Percentiles rank a stretch among this genome's conserved stretches.
Evolutionary conservation across 1,140 invertebrate genomes (phyloP).

Genomic region (Steinernema feltiae): DNA sequence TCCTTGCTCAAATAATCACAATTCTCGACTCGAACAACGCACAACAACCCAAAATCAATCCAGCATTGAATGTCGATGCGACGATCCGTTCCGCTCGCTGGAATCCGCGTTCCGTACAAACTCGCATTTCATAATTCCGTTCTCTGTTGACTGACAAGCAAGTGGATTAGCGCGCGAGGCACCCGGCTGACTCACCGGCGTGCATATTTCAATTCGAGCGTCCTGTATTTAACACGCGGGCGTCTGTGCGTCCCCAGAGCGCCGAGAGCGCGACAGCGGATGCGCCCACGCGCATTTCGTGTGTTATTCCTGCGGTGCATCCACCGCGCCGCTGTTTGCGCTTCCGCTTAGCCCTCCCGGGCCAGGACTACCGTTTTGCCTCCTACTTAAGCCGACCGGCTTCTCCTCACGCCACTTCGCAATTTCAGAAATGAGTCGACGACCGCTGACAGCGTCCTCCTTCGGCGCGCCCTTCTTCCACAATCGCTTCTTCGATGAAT

Average conservation of each 20-base stretch:
- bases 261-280: background rate
- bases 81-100: too few relatives aligned
- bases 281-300: constrained; percentile 5
- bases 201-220: constrained; percentile 12
- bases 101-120: background rate
- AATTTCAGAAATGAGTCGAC: constrained; percentile 30
- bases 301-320: background rate
- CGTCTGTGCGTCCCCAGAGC: background rate
- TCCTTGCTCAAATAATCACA: too few relatives aligned
- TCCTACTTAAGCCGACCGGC: constrained; percentile 17
- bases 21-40: too few relatives aligned
- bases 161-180: background rate
- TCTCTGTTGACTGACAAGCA: background rate
- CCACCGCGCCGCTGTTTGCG: background rate
- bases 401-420: background rate
- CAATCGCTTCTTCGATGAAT: constrained; percentile 40
- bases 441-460: background rate
- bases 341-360: constrained; percentile 10
- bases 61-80: too few relatives aligned
- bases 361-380: background rate
- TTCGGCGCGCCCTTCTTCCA: constrained; percentile 22
- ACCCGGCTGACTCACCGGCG: background rate
- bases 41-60: too few relatives aligned
- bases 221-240: constrained; percentile 20
- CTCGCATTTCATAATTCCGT: background rate